Evolutionary conservation across 2,888 invertebrate species (phyloP).

Genomic region (Eristalis intricaria): DNA sequence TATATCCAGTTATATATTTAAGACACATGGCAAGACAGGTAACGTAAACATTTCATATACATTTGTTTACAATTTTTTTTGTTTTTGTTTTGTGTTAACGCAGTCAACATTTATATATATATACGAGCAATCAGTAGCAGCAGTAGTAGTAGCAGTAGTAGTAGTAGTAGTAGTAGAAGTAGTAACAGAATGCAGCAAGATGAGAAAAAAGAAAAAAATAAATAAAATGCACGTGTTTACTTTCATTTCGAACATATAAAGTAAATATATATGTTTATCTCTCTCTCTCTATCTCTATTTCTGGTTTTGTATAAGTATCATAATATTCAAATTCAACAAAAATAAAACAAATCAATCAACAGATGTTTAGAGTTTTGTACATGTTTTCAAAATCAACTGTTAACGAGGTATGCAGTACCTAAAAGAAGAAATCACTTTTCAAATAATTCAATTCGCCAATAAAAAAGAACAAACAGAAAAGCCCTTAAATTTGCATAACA

Average conservation of each 20-base stretch:
- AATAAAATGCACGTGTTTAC: conserved; percentile 49
- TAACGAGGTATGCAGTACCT: neutral
- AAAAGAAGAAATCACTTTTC: conserved; percentile 21
- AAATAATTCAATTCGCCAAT: conserved; percentile 48
- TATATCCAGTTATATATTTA: conserved; percentile 34
- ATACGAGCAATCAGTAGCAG: conserved; percentile 72
- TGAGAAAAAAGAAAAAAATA: conserved; percentile 58
- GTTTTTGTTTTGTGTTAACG: conserved; percentile 57
- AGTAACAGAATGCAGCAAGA: conserved; percentile 71
- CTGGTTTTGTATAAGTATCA: neutral
- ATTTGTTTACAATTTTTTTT: conserved; percentile 41
- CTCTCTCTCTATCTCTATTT: conserved; percentile 23
- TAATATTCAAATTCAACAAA: neutral
- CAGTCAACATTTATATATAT: conserved; percentile 67
- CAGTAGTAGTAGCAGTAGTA: conserved; percentile 39
- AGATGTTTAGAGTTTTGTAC: conserved; percentile 23
- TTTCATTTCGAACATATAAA: conserved; percentile 53
- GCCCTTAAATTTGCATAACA: conserved; percentile 64
- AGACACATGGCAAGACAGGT: conserved; percentile 61
- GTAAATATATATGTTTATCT: conserved; percentile 5
- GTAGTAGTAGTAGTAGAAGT: conserved; percentile 64
- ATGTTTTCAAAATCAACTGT: conserved; percentile 33
- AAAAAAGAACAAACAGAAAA: conserved; percentile 30
- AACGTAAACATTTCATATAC: conserved; percentile 57
- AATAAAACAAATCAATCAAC: conserved; percentile 14